Evolutionary conservation across 2,888 invertebrate genomes (phyloP), one percentile per base, ranked within the genome.

Genomic region (Vanessa cardui): DNA sequence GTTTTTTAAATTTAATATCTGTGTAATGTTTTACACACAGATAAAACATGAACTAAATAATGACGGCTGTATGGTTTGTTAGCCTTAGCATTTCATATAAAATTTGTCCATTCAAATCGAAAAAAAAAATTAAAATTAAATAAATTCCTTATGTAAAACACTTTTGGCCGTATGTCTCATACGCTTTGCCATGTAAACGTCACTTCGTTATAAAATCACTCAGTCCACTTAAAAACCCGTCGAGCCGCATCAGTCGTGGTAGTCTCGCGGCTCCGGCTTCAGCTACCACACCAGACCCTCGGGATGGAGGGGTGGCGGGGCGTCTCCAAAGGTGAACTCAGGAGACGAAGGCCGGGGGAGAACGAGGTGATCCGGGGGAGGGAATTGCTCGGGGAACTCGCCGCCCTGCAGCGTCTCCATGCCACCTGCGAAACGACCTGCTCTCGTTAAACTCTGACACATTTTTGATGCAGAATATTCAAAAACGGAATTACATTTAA

Each of bases 381-480:
- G 94, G 88, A 93, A 95, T 83, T 92, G 92, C 60, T 92, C 92
- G 18, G 92, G 91, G 76, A 92, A 92, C 78, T 91, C 92, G 77
- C 91, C 90, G 75, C 92, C 92, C 6, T 87, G 88, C 72, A 92
- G 83, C 79, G 87, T 80, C 84, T 92, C 95, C 88, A 96, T 96
- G 74, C 94, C 94, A 73, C 95, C 95, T 83, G 95, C 95, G 86
- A 96, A 96, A 87, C 97, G 97, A 88, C 96, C 96, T 85, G 95
- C 96, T 94, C 95, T 94, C 81, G 95, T 92, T 92, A 88, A 78
- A 68, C 71, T 76, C 76, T 82, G 77, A 73, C 77, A 69, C 56
- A 45, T 65, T 65, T 50, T 58, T 46, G 56, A n/a, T 21, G 39
- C 15, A 3, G 1, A 56, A 6, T 33, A 52, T 21, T n/a, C n/a